Evolutionary conservation across 2,797 vertebrate species (phyloP).

Genomic region (Chiloscyllium punctatum): DNA sequence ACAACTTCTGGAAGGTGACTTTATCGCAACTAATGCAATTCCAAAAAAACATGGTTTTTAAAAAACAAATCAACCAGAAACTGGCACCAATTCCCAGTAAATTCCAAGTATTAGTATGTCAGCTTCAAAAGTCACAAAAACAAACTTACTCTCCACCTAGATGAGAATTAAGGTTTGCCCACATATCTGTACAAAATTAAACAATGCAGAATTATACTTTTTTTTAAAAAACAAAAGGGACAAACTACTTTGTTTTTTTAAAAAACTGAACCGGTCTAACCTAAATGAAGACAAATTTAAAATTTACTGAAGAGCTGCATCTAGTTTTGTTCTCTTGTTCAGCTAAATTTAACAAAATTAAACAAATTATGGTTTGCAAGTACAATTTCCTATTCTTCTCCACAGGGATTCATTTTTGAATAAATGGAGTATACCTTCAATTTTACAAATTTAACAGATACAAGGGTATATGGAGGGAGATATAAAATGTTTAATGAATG

Average conservation of each 20-base stretch:
- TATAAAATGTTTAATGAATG: too few species aligned
- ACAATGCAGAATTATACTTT: background rate
- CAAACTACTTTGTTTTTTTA: background rate
- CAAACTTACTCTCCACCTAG: background rate
- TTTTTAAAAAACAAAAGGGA: too few species aligned
- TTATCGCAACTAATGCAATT: too few species aligned
- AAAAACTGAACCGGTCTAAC: background rate
- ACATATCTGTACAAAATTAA: background rate
- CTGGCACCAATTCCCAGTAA: background rate
- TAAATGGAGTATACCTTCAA: background rate
- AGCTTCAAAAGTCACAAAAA: background rate
- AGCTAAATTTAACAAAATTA: background rate
- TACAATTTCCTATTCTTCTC: background rate
- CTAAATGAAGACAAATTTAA: background rate
- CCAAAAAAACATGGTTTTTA: background rate
- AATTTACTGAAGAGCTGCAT: background rate
- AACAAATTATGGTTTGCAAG: background rate
- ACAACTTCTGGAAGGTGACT: background rate
- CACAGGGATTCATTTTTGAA: background rate
- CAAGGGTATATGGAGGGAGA: too few species aligned
- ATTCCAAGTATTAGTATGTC: background rate
- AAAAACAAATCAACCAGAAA: background rate
- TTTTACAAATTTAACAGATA: background rate
- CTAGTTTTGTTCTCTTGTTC: too few species aligned
- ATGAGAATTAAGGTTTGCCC: background rate